Evolutionary conservation across 2,113 vertebrate genomes (phyloP), one percentile per base, ranked within the genome.

Genomic region (Paratilapia polleni): DNA sequence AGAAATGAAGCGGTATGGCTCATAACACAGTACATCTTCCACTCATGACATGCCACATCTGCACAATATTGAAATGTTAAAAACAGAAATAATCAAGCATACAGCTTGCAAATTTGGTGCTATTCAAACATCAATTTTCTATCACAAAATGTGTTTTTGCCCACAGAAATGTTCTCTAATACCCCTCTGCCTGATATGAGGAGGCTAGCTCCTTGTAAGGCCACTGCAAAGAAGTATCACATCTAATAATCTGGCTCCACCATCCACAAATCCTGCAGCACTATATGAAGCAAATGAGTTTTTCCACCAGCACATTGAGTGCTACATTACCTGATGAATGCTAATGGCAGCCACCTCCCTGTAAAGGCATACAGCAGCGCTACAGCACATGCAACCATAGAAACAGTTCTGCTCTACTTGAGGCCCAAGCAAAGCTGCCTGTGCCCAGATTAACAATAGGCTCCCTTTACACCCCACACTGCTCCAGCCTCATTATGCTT

Each of bases 321-420:
- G 80, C 87, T 85, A 87, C 88, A 78, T 78, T 86, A 92, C 85
- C 92, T 90, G 91, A 93, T 94, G 91, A 94, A 94, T 94, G 91
- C 92, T 94, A 95, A 95, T 94, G 85, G 85, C n/a, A 85, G 88
- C 91, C 84, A 85, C 87, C 89, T 92, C 86, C 90, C 87, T 88
- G 88, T 91, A 90, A 92, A 91, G 89, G 88, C 93, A 88, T 88
- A 90, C 81, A 78, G 89, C 91, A 89, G 81, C 36, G 83, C 89
- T 83, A 84, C 81, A 83, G 91, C 86, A 91, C 90, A 93, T 82
- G 94, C 90, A 92, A 94, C 94, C 94, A 94, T 94, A 94, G 94
- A 94, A 95, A 95, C 94, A 87, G 94, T 93, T 94, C 91, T 93
- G 94, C 94, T 94, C 94, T 84, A 90, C 89, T 93, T 88, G 84